These are phyloP conservation scores for Takifugu ocellatus DNA, from an alignment of 2,797 vertebrate species.

Conservation along the genomic window DNA sequence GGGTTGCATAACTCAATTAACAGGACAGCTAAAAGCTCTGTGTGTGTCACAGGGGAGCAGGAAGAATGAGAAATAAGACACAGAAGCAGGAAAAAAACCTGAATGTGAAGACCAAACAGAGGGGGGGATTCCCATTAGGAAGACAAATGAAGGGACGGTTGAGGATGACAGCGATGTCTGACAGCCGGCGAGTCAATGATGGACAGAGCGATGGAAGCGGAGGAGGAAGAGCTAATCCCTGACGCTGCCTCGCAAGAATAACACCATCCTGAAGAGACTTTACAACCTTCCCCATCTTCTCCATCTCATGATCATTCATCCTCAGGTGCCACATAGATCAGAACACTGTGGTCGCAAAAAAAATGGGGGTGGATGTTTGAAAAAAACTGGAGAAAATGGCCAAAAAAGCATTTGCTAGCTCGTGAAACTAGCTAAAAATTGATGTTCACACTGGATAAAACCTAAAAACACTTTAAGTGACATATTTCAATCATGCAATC, in stretches of 20 bases:
- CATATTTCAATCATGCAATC: too few species aligned
- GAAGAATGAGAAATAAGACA: conserved; percentile 30
- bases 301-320: conserved; percentile 17
- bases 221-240: conserved; percentile 34
- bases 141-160: conserved; percentile 56
- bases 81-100: conserved; percentile 6
- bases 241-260: conserved; percentile 24
- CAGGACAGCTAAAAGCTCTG: conserved; percentile 31
- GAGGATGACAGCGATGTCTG: conserved; percentile 60
- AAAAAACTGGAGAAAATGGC: too few species aligned
- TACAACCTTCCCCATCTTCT: conserved; percentile 29
- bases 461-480: too few species aligned
- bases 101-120: conserved; percentile 36
- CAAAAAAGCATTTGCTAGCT: too few species aligned
- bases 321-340: neutral
- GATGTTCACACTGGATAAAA: too few species aligned
- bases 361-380: neutral
- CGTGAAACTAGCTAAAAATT: too few species aligned
- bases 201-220: conserved; percentile 43
- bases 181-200: conserved; percentile 55
- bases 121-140: conserved; percentile 63
- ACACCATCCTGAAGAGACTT: conserved; percentile 24
- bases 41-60: conserved; percentile 29
- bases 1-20: conserved; percentile 43
- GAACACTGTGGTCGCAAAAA: neutral